Evolutionary conservation across 2,888 invertebrate species (phyloP).

Genomic region (Nephrotoma guestfalica): DNA sequence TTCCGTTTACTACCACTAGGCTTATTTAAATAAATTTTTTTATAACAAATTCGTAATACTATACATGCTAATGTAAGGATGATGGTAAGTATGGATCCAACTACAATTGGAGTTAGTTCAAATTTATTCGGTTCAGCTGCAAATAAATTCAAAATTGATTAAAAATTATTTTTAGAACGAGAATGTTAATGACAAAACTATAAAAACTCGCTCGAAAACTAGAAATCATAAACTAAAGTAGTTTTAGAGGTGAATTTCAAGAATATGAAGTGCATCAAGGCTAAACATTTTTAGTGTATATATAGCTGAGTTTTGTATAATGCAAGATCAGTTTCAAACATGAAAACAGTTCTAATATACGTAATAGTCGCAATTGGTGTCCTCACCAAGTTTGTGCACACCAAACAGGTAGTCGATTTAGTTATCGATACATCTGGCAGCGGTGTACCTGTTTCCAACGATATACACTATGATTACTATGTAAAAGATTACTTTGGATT

Average conservation of each 20-base stretch:
- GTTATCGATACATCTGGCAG: not conserved
- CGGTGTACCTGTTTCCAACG: not conserved
- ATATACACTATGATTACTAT: not conserved
- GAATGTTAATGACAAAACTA: not conserved
- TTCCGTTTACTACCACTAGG: not conserved
- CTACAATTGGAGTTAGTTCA: slow-evolving; percentile 12
- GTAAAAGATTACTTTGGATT: not conserved
- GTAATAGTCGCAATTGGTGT: not conserved
- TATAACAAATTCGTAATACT: slow-evolving; percentile 10
- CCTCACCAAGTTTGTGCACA: not conserved
- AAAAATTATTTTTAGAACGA: not conserved
- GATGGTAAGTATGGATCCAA: slow-evolving; percentile 12
- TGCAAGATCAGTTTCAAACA: not conserved
- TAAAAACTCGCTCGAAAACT: not conserved
- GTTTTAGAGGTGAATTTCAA: not conserved
- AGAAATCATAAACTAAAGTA: not conserved
- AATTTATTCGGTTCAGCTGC: slow-evolving; percentile 3
- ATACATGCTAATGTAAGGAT: slow-evolving; percentile 10
- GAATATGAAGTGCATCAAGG: not conserved
- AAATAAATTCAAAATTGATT: not conserved
- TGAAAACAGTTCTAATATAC: not conserved
- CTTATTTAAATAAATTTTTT: not conserved
- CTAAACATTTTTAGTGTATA: not conserved
- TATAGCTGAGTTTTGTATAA: not conserved
- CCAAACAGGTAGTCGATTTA: not conserved